These are phyloP conservation scores for Drosophila acutilabella DNA, from an alignment of 2,888 invertebrate species.

Conservation along the genomic window DNA sequence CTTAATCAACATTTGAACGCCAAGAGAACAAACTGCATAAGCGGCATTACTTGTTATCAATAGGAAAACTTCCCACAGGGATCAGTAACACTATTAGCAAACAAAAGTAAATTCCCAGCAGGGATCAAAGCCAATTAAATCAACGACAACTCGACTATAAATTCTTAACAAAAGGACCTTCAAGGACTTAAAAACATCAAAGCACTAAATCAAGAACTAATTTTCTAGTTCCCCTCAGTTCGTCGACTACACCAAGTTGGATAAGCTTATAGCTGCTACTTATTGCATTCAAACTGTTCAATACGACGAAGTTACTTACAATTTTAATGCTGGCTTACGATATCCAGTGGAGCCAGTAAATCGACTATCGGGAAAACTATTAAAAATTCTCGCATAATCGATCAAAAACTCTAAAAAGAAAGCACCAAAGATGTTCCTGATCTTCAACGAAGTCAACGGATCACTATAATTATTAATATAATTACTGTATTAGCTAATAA, in stretches of 20 bases:
- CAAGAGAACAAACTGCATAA: slow-evolving; percentile 25
- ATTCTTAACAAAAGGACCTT: not conserved
- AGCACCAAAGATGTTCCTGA: not conserved
- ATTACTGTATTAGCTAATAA: not conserved
- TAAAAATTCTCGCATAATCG: slow-evolving; percentile 59
- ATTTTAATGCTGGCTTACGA: slow-evolving; percentile 20
- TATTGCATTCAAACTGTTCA: slow-evolving; percentile 11
- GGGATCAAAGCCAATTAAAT: not conserved
- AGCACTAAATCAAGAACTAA: not conserved
- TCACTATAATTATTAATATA: slow-evolving; percentile 1
- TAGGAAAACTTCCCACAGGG: not conserved
- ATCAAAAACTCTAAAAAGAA: not conserved
- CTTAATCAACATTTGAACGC: slow-evolving; percentile 36
- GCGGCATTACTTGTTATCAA: not conserved
- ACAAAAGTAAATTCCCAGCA: not conserved
- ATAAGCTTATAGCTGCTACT: slow-evolving; percentile 5
- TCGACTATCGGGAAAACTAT: slow-evolving; percentile 58
- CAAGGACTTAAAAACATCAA: not conserved
- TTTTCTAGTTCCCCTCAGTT: not conserved
- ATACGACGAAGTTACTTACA: not conserved
- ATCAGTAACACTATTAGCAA: too few species aligned
- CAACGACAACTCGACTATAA: slow-evolving; percentile 3
- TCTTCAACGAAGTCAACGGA: not conserved
- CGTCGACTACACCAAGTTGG: slow-evolving; percentile 45
- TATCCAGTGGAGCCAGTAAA: slow-evolving; percentile 57